Evolutionary conservation across 2,113 vertebrate species (phyloP).

Genomic region (Nyctibius bracteatus): DNA sequence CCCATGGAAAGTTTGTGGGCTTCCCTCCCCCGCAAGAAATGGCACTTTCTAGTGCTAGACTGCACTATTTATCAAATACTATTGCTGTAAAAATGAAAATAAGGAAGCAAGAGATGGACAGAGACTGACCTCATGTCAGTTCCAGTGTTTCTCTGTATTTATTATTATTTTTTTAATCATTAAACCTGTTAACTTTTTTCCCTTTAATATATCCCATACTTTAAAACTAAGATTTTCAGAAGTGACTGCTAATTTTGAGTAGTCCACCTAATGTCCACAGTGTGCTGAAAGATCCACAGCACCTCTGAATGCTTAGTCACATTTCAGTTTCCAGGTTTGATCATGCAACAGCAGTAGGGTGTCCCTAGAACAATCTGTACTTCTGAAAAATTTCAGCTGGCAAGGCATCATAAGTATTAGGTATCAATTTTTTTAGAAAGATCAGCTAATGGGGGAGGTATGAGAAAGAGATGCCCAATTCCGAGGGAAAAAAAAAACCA

Average conservation of each 20-base stretch:
- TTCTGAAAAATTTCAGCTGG: background rate
- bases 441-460: background rate
- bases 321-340: background rate
- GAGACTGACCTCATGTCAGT: background rate
- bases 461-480: background rate
- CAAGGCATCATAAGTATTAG: background rate
- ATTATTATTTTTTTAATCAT: background rate
- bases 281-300: background rate
- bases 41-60: background rate
- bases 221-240: background rate
- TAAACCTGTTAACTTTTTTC: background rate
- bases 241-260: background rate
- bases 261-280: background rate
- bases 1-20: background rate
- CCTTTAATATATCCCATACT: background rate
- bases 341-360: background rate
- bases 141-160: background rate
- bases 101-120: background rate
- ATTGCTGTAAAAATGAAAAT: background rate
- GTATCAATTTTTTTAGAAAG: background rate
- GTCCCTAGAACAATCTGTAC: background rate
- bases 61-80: background rate
- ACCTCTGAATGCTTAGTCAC: background rate
- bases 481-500: background rate
- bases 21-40: background rate